These are phyloP conservation scores for Cynocephalus volans DNA, from an alignment of 2,113 vertebrate genomes.

Conservation along the genomic window DNA sequence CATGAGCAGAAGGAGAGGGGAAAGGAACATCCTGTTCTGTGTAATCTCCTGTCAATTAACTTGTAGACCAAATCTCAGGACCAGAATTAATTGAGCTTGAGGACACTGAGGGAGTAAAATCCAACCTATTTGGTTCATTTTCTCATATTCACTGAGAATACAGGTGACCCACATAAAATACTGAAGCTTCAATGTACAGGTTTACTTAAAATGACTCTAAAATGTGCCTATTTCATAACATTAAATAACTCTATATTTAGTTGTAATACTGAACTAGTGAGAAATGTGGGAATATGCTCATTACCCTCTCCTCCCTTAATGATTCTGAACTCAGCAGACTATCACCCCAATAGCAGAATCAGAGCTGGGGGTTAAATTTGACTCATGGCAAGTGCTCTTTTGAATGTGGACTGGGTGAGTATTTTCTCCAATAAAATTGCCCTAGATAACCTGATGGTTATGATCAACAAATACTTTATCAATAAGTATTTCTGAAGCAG, in stretches of 20 bases:
- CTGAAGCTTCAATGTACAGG: slow-evolving; percentile 3
- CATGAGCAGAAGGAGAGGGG: rapidly evolving
- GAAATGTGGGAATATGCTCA: background rate
- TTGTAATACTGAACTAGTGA: slow-evolving; percentile 19
- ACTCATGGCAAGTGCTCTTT: background rate
- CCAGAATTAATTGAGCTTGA: background rate
- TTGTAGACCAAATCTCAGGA: background rate
- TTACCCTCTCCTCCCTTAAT: background rate
- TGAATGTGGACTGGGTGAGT: background rate
- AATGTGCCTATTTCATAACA: slow-evolving; percentile 73
- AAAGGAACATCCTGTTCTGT: rapidly evolving
- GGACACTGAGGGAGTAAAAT: background rate
- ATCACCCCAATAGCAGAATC: background rate
- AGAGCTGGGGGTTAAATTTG: background rate
- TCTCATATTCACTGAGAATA: slow-evolving; percentile 59
- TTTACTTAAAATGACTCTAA: slow-evolving; percentile 74
- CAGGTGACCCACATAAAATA: slow-evolving; percentile 80
- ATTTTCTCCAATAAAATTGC: background rate
- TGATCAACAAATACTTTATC: background rate
- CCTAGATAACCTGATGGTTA: background rate
- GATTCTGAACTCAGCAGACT: background rate
- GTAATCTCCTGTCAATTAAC: background rate
- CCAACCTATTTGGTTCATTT: slow-evolving; percentile 32
- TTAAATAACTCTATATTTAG: slow-evolving; percentile 67
- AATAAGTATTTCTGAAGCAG: background rate